Evolutionary conservation across 64 coral and sea anemone genomes (phyloP), one percentile per base, ranked within the genome.

Genomic region (Cladopsammia gracilis): DNA sequence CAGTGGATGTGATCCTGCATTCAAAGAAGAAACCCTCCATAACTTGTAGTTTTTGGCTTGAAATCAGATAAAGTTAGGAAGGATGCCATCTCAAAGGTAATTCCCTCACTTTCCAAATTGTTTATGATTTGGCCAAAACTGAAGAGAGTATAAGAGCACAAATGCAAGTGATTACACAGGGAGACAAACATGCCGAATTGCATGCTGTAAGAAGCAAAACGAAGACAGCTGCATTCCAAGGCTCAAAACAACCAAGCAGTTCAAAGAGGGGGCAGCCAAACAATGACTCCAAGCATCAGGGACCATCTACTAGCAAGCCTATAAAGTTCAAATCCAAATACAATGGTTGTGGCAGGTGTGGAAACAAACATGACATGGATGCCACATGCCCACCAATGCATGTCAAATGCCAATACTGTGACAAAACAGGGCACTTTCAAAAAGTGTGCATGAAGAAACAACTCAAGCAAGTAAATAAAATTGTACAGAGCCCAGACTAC

Each of bases 1-100:
- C 68, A 34, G 68, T 34, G 86, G 86, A 20, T 88, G 75, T 58
- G 51, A 73, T 10, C 70, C 70, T 72, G 25, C 70, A 72, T 72
- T 72, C 70, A 9, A 72, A 72, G 6, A 72, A 3, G 70, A 72
- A 70, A 72, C 70, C 26, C 70, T 72, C 34, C 25, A 7, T 3
- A 8, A 46, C 70, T 46, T 6, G n/a, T 72, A 13, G 26, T 72
- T 44, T 44, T 44, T 45, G 70, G 70, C 25, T 24, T 72, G 25
- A 72, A 72, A 15, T 72, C 70, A 72, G 6, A 72, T 13, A 72
- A 72, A 44, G 70, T 72, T 24, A 72, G 70, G 43, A 72, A 72
- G 14, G 70, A 72, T 72, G 70, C 70, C 70, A 72, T 72, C 11
- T 72, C 70, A 5, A 72, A 72, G 70, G 70, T 3, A 72, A 72